phyloP scores from a whole-genome alignment of 2,888 invertebrate species.

The Euplagia quadripunctaria region DNA sequence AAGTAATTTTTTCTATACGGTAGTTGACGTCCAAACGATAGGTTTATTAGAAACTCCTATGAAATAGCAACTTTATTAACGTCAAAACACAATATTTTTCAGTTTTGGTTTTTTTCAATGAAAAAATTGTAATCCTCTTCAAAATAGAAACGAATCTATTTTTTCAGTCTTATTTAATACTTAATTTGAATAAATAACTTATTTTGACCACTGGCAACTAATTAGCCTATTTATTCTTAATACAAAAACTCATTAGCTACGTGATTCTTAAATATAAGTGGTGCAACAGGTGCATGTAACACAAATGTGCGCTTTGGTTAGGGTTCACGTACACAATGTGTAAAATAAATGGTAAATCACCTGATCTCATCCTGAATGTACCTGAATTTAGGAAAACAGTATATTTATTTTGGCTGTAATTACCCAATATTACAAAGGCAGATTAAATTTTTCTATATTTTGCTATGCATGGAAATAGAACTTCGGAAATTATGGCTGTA shows the following conservation, averaged over 20 bases:
- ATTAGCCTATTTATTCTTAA: neutral
- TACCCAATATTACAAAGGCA: neutral
- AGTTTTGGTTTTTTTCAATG: too few species aligned
- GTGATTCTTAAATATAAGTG: conserved; percentile 2
- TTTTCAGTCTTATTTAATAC: too few species aligned
- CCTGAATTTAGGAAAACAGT: conserved; percentile 46
- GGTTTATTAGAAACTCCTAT: too few species aligned
- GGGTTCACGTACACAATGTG: conserved; percentile 33
- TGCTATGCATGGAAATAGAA: too few species aligned
- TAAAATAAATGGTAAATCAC: conserved; percentile 51
- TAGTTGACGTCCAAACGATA: too few species aligned
- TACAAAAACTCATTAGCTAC: neutral
- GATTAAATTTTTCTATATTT: neutral
- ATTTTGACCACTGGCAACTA: neutral
- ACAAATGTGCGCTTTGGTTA: conserved; percentile 25
- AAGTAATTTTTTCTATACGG: too few species aligned
- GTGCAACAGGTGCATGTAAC: conserved; percentile 22
- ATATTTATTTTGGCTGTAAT: neutral
- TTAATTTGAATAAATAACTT: too few species aligned
- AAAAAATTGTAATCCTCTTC: too few species aligned
- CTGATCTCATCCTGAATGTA: conserved; percentile 65
- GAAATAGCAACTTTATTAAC: too few species aligned
- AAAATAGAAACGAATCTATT: too few species aligned
- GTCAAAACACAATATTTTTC: too few species aligned
- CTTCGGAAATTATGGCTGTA: too few species aligned